phyloP scores from a whole-genome alignment of 2,113 vertebrate species.

The Aptenodytes patagonicus region DNA sequence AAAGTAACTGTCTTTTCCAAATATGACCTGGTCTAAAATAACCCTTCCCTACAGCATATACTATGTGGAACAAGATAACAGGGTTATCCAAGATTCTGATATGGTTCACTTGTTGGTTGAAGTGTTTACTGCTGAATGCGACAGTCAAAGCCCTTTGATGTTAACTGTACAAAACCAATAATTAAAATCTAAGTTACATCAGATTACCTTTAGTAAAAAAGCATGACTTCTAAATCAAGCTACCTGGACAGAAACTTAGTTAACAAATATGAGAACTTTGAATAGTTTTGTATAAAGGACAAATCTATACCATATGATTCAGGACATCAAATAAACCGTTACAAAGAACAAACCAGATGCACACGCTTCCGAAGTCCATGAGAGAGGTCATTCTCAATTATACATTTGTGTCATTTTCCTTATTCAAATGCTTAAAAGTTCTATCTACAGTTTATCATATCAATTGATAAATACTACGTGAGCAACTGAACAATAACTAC shows the following conservation, averaged over 20 bases:
- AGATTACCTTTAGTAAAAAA: not conserved
- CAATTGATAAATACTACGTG: not conserved
- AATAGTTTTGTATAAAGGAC: not conserved
- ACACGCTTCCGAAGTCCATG: not conserved
- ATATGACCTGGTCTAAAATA: not conserved
- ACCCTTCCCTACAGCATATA: not conserved
- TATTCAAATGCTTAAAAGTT: not conserved
- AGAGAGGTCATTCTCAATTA: not conserved
- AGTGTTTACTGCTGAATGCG: not conserved
- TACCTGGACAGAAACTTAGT: not conserved
- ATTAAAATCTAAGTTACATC: not conserved
- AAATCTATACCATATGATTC: not conserved
- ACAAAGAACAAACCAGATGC: not conserved
- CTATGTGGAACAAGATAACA: not conserved
- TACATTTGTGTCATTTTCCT: not conserved
- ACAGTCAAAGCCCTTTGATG: not conserved
- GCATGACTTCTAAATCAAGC: not conserved
- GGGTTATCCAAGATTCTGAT: not conserved
- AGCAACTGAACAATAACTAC: not conserved
- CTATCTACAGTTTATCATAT: not conserved
- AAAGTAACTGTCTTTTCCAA: not conserved
- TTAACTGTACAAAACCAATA: not conserved
- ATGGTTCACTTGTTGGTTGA: not conserved
- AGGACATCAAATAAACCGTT: not conserved
- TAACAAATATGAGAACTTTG: not conserved